Evolutionary conservation across 2,113 vertebrate species (phyloP).

Genomic region (Centrocercus urophasianus): DNA sequence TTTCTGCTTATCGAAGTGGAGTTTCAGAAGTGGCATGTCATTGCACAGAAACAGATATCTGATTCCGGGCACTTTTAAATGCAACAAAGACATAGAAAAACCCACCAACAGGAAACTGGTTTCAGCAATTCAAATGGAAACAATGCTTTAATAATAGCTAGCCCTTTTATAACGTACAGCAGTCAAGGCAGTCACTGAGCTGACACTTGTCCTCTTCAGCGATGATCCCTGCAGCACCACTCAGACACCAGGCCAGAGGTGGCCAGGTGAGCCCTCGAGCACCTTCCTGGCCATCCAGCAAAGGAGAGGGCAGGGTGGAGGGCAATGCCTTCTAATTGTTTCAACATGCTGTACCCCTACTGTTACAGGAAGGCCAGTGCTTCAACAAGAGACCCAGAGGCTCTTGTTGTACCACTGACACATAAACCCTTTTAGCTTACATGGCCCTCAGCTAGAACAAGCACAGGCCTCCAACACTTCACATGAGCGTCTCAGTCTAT

Average conservation of each 20-base stretch:
- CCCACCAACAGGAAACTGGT: background rate
- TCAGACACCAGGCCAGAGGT: background rate
- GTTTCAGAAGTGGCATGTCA: constrained; percentile 29
- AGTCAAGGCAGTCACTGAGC: fast-evolving
- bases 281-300: fast-evolving
- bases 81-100: background rate
- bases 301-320: background rate
- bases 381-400: background rate
- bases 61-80: constrained; percentile 1
- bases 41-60: constrained; percentile 6
- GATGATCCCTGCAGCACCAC: background rate
- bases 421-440: background rate
- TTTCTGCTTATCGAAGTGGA: background rate
- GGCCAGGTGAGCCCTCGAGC: background rate
- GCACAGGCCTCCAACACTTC: background rate
- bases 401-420: background rate
- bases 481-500: background rate
- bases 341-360: background rate
- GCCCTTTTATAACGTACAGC: background rate
- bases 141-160: background rate
- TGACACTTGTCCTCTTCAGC: background rate
- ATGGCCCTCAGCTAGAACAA: background rate
- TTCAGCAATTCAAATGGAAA: constrained; percentile 62
- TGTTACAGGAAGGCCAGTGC: background rate
- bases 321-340: background rate